Evolutionary conservation across 2,797 vertebrate species (phyloP), one percentile per base, ranked within the genome.

Genomic region (Gouania willdenowi): DNA sequence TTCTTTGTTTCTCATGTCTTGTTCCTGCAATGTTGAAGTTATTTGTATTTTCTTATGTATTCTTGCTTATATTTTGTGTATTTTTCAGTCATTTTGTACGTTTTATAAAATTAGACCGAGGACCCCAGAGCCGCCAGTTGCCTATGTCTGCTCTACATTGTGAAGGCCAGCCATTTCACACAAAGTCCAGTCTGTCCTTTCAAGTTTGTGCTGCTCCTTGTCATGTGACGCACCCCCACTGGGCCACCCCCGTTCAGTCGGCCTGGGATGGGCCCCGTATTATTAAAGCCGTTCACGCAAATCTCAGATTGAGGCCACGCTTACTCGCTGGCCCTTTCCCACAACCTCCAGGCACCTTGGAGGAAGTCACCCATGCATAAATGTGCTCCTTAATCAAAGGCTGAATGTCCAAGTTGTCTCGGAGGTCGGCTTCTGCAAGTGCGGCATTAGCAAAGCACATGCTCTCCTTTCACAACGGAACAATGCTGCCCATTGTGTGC

Each of bases 341-440:
- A 89, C 86, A 90, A 85, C 87, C 87, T 84, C 78, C 68, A 65
- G 76, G 81, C 86, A 87, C 83, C 86, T 87, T 81, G 36, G 72
- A 87, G 83, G 91, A 92, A 93, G 91, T 88, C 88, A 90, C 67
- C 91, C 91, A 80, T 91, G 87, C 84, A 87, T 89, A 92, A 93
- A 87, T 79, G 72, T 47, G 81, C 85, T 92, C 88, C 88, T 89
- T 89, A 92, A 92, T 94, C 91, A 91, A 84, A 84, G 80, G 52
- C 88, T 88, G 88, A 90, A 90, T 88, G 88, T 22, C 77, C 71
- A 49, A 88, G 88, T 86, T 82, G 85, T 89, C 88, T 86, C 74
- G 82, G 87, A 90, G 88, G 89, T 87, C 86, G 63, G 84, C 79
- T 74, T 88, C 86, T 71, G 83, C 73, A 54, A 85, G 81, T 68